Evolutionary conservation across 2,113 vertebrate species (phyloP).

Genomic region (Coptodon bakossiorum): DNA sequence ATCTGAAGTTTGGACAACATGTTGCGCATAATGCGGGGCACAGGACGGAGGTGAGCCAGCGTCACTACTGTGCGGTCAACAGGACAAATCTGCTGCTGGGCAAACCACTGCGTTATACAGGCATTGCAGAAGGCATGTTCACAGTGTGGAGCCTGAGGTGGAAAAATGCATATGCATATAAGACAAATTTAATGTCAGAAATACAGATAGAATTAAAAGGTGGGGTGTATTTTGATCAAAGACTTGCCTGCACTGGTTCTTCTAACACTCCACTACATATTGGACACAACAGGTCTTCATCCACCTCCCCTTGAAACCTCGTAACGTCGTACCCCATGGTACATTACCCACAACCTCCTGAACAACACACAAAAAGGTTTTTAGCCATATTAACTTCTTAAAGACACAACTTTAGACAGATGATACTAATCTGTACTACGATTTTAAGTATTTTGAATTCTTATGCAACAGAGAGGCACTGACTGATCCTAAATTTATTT

Average conservation of each 20-base stretch:
- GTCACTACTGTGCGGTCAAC: conserved; percentile 98
- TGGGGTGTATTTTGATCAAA: background rate
- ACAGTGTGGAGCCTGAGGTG: conserved; percentile 89
- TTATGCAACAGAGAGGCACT: background rate
- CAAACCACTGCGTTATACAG: conserved; percentile 99
- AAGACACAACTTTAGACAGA: background rate
- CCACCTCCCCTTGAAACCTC: conserved; percentile 96
- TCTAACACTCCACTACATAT: conserved; percentile 98
- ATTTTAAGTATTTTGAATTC: background rate
- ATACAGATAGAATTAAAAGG: background rate
- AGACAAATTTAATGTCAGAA: background rate
- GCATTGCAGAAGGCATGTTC: conserved; percentile 99
- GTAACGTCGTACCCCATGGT: conserved; percentile 99
- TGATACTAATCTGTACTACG: background rate
- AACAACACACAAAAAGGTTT: background rate
- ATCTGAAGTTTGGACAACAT: conserved; percentile 99
- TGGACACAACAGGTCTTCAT: conserved; percentile 96
- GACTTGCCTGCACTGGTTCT: conserved; percentile 91
- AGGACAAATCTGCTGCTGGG: conserved; percentile 97
- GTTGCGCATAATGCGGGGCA: conserved; percentile 98
- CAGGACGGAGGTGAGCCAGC: conserved; percentile 92
- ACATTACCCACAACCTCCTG: conserved; percentile 82
- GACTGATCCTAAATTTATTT: background rate
- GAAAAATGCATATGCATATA: background rate
- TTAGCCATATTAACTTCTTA: background rate